phyloP scores from a whole-genome alignment of 2,888 invertebrate species.

The Coleophora flavipennella region DNA sequence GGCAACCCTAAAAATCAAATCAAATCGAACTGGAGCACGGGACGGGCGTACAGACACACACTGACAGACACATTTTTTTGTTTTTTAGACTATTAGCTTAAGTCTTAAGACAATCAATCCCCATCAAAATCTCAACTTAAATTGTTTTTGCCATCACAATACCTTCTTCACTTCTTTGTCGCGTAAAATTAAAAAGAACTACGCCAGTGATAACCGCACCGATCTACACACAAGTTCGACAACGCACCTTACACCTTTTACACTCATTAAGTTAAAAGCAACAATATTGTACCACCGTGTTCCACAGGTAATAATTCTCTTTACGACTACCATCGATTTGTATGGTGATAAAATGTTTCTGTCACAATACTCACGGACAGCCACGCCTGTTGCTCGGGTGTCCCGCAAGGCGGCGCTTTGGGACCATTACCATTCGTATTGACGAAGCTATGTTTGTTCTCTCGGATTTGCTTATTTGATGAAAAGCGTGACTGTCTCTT shows the following conservation, averaged over 20 bases:
- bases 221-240: conserved; percentile 10
- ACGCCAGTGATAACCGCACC: no score
- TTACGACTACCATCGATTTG: conserved; percentile 28
- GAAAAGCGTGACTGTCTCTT: no score
- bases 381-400: conserved; percentile 16
- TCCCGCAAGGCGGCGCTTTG: conserved; percentile 25
- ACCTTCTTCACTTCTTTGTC: no score
- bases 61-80: no score
- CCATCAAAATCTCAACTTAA: no score
- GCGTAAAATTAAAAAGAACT: no score
- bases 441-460: neutral
- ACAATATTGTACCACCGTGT: conserved; percentile 13
- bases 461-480: neutral
- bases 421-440: conserved; percentile 13
- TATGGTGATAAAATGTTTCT: neutral
- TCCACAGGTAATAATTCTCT: conserved; percentile 28
- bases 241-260: conserved; percentile 13
- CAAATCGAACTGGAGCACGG: no score
- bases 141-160: no score
- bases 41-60: no score
- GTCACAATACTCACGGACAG: neutral
- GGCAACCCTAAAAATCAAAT: no score
- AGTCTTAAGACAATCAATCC: no score
- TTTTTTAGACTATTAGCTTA: no score
- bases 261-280: conserved; percentile 35